Evolutionary conservation across 92 coral and sea anemone species (phyloP).

Genomic region (Pocillopora meandrina): DNA sequence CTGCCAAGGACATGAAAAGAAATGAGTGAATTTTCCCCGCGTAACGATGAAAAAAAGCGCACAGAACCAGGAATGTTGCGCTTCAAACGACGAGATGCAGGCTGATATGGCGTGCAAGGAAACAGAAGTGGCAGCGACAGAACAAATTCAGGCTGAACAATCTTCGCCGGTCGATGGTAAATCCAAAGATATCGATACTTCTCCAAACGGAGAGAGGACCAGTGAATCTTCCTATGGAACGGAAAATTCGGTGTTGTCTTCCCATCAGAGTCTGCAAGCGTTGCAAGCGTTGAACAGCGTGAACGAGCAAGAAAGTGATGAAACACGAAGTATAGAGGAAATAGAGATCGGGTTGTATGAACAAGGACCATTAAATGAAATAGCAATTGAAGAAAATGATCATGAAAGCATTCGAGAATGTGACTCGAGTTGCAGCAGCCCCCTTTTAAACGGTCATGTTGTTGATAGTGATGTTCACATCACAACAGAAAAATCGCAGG

Average conservation of each 20-base stretch:
- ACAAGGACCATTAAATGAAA: background rate
- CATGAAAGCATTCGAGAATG: background rate
- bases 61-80: slow-evolving; percentile 4
- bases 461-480: slow-evolving; percentile 3
- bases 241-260: slow-evolving; percentile 41
- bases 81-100: slow-evolving; percentile 5
- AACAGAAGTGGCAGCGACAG: background rate
- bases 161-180: background rate
- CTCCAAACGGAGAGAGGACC: background rate
- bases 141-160: background rate
- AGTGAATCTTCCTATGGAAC: slow-evolving; percentile 32
- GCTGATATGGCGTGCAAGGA: background rate
- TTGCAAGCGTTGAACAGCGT: slow-evolving; percentile 11
- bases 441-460: slow-evolving; percentile 29
- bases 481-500: slow-evolving; percentile 24
- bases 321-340: background rate
- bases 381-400: background rate
- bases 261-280: slow-evolving; percentile 33
- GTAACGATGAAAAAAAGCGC: background rate
- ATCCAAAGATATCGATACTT: slow-evolving; percentile 6
- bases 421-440: slow-evolving; percentile 22
- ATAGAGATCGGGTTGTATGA: slow-evolving; percentile 6
- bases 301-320: background rate
- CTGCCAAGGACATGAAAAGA: slow-evolving; percentile 3
- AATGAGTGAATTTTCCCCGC: slow-evolving; percentile 17